A percentile compares a stretch with the other conserved stretches of the same genome.
Evolutionary conservation across 1,140 invertebrate genomes (phyloP).

Genomic region (Tetragnatha versicolor): DNA sequence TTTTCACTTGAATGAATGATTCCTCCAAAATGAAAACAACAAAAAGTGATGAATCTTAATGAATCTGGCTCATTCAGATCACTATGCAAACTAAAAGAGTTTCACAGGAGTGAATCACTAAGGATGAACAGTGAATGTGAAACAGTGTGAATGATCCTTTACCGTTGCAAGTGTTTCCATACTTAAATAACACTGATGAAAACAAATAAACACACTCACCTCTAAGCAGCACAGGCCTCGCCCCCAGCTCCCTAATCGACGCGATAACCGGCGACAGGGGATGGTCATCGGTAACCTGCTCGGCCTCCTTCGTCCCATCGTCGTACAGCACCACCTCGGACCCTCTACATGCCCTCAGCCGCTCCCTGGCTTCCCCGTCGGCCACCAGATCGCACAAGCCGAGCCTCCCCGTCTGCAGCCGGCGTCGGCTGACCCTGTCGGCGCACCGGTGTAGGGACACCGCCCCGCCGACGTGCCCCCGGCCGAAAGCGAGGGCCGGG

Average conservation of each 20-base stretch:
- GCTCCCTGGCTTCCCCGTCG: constrained; percentile 72
- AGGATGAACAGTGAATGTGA: no score
- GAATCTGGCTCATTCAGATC: no score
- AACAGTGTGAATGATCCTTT: no score
- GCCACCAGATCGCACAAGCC: constrained; percentile 74
- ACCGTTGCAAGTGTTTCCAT: no score
- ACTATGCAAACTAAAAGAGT: no score
- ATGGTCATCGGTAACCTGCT: constrained; percentile 69
- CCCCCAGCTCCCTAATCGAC: constrained; percentile 75
- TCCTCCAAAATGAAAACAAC: no score
- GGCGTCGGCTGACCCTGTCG: constrained; percentile 75
- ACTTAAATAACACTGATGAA: no score
- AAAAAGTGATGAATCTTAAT: no score
- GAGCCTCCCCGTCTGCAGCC: constrained; percentile 74
- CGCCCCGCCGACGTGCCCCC: constrained; percentile 75
- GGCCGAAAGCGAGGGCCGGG: constrained; percentile 76
- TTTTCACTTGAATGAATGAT: no score
- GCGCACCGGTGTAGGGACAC: constrained; percentile 80
- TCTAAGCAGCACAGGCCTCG: constrained; percentile 73
- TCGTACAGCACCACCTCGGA: constrained; percentile 73
- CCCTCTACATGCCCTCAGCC: constrained; percentile 65
- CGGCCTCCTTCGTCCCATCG: constrained; percentile 71
- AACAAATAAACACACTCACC: constrained; percentile 69
- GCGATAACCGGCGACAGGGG: constrained; percentile 74
- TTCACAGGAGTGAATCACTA: no score